Evolutionary conservation across 2,797 vertebrate species (phyloP).

Genomic region (Crocidura indochinensis): DNA sequence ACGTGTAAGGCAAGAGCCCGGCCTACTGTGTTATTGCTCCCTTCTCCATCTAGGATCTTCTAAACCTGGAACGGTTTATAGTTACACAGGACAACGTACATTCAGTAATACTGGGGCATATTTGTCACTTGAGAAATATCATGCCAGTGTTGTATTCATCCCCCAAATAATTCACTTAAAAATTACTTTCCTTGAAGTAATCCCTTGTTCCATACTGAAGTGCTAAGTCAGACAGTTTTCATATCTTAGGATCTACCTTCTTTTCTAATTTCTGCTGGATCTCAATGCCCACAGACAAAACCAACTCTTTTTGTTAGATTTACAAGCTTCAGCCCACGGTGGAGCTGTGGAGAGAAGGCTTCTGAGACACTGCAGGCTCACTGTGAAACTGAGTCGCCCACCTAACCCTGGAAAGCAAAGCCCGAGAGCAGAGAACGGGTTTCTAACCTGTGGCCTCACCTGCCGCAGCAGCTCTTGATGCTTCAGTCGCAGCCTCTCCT

Average conservation of each 20-base stretch:
- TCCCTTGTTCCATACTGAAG: not conserved
- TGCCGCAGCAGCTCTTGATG: conserved; percentile 98
- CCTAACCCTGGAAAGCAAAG: conserved; percentile 78
- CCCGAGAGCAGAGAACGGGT: conserved; percentile 84
- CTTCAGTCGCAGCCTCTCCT: conserved; percentile 96
- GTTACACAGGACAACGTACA: conserved; percentile 16
- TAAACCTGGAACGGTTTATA: not conserved
- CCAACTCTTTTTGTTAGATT: not conserved
- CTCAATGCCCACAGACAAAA: not conserved
- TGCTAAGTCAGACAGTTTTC: conserved; percentile 29
- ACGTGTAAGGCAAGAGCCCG: too few relatives aligned
- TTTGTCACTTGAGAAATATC: not conserved
- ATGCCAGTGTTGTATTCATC: not conserved
- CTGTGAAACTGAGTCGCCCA: conserved; percentile 47
- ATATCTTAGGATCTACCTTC: not conserved
- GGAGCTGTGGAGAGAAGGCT: conserved; percentile 57
- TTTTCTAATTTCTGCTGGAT: not conserved
- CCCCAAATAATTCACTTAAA: conserved; percentile 41
- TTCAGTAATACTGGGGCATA: conserved; percentile 29
- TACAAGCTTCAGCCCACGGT: not conserved
- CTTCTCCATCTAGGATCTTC: not conserved
- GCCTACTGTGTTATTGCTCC: too few relatives aligned
- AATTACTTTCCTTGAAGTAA: conserved; percentile 38
- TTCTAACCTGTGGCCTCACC: conserved; percentile 98
- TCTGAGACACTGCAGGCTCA: conserved; percentile 20